These are phyloP conservation scores for Camponotus fellah DNA, from an alignment of 2,888 invertebrate genomes.

Conservation along the genomic window DNA sequence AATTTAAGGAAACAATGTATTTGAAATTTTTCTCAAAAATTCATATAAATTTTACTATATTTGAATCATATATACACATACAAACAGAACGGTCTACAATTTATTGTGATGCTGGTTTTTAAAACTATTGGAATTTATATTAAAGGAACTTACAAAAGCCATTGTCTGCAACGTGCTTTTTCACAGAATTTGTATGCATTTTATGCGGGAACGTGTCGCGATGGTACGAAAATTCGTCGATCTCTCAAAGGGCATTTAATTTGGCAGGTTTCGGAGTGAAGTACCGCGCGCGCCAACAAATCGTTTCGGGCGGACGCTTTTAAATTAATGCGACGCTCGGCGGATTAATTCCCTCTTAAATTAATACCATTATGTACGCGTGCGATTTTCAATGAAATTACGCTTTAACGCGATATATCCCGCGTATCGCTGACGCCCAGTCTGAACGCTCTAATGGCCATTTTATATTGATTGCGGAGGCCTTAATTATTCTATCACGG, in stretches of 20 bases:
- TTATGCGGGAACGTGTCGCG: slow-evolving; percentile 48
- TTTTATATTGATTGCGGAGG: slow-evolving; percentile 73
- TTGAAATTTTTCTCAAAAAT: background rate
- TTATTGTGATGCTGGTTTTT: background rate
- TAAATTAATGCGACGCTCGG: slow-evolving; percentile 75
- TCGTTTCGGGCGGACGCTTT: slow-evolving; percentile 76
- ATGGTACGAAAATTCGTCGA: slow-evolving; percentile 62
- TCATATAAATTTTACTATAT: slow-evolving; percentile 1
- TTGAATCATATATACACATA: background rate
- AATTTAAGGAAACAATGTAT: background rate
- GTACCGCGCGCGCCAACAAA: slow-evolving; percentile 70
- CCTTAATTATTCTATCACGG: slow-evolving; percentile 76
- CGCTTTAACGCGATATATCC: slow-evolving; percentile 73
- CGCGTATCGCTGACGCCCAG: slow-evolving; percentile 67
- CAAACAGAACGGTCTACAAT: background rate
- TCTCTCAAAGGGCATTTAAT: slow-evolving; percentile 69
- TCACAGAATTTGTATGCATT: slow-evolving; percentile 29
- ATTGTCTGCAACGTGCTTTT: background rate
- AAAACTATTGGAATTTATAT: background rate
- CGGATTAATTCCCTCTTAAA: slow-evolving; percentile 77
- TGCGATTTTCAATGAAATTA: slow-evolving; percentile 76
- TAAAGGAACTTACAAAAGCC: slow-evolving; percentile 2
- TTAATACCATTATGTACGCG: slow-evolving; percentile 75
- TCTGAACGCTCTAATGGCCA: slow-evolving; percentile 70
- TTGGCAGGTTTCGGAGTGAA: slow-evolving; percentile 66